Base-by-base conservation (phyloP, 1,140 invertebrate species). In the Drosophila truncata region DNA sequence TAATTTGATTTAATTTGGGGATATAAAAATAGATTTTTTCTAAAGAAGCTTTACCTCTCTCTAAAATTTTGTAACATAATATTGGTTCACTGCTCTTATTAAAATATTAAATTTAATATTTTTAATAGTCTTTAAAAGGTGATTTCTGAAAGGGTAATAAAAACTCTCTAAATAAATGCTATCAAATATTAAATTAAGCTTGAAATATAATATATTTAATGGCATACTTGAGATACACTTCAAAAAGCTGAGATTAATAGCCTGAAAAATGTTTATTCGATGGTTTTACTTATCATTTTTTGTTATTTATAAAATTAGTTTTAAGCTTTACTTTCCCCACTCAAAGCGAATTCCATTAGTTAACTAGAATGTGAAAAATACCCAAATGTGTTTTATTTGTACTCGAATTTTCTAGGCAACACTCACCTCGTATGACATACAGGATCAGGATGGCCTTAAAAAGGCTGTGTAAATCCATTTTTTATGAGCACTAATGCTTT, bases 391-490 rank as follows among this genome's bases (percentile, higher is more conserved):
- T 13, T 4, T n/a, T 18, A 11, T 4, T 33, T 33, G 0, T 13
- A 11, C 33, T 33, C 33, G 10, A 20, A 10, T 18, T 29, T 23
- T 16, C 52, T 55, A 23, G 47, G 16, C 44, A 41, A 64, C 57
- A 92, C 91, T 92, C 71, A 92, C 91, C 91, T 91, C 82, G 79
- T 70, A 92, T 79, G 79, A 86, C 80, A 82, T 91, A 92, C 75
- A 92, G 90, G 86, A 92, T 92, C 81, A 92, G 80, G 70, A 92
- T 79, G 78, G 91, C 91, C 91, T 92, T 92, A 83, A 92, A 92
- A 92, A 92, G 91, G 91, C 91, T 83, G 75, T 83, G 84, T 80
- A 92, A 92, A 91, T 91, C 91, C 91, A 92, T 92, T 92, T 92
- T 92, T 92, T 92, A 88, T 81, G 81, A 86, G 75, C 73, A 80